A percentile compares a stretch with the other conserved stretches of the same genome.
Conservation (phyloP, 1,140 invertebrate species). For the Drosophila quadrilineata region DNA sequence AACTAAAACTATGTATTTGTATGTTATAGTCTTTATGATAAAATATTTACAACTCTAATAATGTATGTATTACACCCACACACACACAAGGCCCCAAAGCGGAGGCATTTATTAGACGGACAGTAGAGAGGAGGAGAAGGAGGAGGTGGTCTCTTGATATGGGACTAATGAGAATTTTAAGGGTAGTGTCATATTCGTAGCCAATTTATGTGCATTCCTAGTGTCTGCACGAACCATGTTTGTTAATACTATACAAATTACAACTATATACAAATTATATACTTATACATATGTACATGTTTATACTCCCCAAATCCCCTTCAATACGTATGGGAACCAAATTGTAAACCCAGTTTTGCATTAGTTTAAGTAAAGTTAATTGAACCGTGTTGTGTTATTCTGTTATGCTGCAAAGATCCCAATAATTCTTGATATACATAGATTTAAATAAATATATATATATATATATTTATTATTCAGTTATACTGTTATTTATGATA, state of each 20-base stretch:
- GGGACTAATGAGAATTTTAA: constrained; percentile 24
- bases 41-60: constrained; percentile 56
- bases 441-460: constrained; percentile 39
- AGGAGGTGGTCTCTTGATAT: not conserved
- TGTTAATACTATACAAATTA: constrained; percentile 32
- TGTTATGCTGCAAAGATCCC: constrained; percentile 19
- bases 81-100: constrained; percentile 3
- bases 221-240: constrained; percentile 32
- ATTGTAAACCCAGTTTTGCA: constrained; percentile 43
- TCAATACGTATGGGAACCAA: constrained; percentile 19
- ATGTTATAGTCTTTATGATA: constrained; percentile 51
- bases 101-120: constrained; percentile 17
- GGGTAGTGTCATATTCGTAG: constrained; percentile 45
- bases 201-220: constrained; percentile 39
- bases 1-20: constrained; percentile 21
- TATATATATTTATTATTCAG: constrained; percentile 23
- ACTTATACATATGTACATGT: constrained; percentile 4
- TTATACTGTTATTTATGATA: constrained; percentile 1
- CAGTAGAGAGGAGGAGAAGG: not conserved
- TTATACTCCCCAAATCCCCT: constrained; percentile 4
- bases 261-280: constrained; percentile 12
- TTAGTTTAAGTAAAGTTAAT: constrained; percentile 41
- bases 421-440: constrained; percentile 43
- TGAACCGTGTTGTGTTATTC: constrained; percentile 19
- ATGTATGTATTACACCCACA: constrained; percentile 14